Percentiles rank a stretch among this genome's conserved stretches.
Conservation (phyloP, 2,113 vertebrate genomes). For the Malurus elegans region DNA sequence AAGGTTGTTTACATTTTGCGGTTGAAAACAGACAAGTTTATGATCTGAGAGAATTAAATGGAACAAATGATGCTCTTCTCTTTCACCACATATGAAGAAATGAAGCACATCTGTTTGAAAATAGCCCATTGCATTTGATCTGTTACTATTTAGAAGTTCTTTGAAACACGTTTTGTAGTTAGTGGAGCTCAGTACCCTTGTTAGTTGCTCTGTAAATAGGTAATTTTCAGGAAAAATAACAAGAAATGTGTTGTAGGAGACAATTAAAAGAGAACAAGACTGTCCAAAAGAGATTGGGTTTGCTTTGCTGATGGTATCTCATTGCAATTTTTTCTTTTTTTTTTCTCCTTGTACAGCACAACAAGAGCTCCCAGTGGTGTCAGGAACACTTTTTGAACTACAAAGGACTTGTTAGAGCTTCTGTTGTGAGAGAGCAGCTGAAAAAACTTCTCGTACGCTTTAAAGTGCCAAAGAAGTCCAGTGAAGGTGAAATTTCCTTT, state of each 20-base stretch:
- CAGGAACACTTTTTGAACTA: slow-evolving; percentile 97
- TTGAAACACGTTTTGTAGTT: not conserved
- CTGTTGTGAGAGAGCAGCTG: slow-evolving; percentile 92
- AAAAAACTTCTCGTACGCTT: slow-evolving; percentile 95
- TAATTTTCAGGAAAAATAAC: not conserved
- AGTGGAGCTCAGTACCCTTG: not conserved
- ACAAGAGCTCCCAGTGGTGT: slow-evolving; percentile 97
- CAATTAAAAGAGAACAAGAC: not conserved
- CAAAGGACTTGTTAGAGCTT: slow-evolving; percentile 91
- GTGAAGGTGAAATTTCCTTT: slow-evolving; percentile 81
- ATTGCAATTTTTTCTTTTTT: not conserved
- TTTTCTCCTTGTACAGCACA: slow-evolving; percentile 78
- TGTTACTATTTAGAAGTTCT: not conserved
- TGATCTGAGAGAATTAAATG: not conserved
- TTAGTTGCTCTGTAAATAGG: not conserved
- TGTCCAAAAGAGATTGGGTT: not conserved
- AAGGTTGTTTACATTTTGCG: not conserved
- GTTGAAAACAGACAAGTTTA: not conserved
- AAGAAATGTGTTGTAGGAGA: not conserved
- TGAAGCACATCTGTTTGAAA: not conserved
- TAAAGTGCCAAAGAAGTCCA: slow-evolving; percentile 92
- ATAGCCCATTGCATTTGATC: not conserved
- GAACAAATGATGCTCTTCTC: not conserved
- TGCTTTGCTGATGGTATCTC: not conserved
- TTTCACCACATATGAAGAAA: not conserved